phyloP scores from a whole-genome alignment of 2,888 invertebrate genomes.

The Chrysolina oricalcia region DNA sequence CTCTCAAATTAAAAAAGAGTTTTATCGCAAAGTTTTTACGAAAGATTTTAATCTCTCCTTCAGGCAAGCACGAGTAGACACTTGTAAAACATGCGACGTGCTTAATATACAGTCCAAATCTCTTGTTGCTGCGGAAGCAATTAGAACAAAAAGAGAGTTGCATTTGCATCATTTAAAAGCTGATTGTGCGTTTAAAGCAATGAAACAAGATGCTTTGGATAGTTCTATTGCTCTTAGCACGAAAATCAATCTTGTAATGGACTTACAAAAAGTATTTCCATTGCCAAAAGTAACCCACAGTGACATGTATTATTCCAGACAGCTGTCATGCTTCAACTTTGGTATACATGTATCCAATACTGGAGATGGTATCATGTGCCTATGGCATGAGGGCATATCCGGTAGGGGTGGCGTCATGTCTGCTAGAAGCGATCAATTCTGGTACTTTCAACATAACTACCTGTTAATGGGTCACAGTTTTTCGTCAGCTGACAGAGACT shows the following conservation, averaged over 20 bases:
- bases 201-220: neutral
- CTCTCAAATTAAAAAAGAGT: neutral
- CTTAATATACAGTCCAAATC: neutral
- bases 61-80: neutral
- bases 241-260: neutral
- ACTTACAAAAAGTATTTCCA: slow-evolving; percentile 12
- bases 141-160: neutral
- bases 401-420: slow-evolving; percentile 8
- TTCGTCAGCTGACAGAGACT: neutral
- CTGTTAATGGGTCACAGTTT: too few species aligned
- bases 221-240: neutral
- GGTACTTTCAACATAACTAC: neutral
- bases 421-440: neutral
- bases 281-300: slow-evolving; percentile 26
- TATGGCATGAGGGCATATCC: slow-evolving; percentile 28
- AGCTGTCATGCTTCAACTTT: too few species aligned
- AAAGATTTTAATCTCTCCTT: neutral
- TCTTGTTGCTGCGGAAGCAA: neutral
- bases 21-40: neutral
- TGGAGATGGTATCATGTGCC: too few species aligned
- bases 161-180: too few species aligned
- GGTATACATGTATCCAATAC: too few species aligned
- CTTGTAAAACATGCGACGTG: neutral
- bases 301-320: too few species aligned
- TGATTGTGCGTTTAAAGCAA: neutral